These are phyloP conservation scores for Bambusicola thoracicus DNA, from an alignment of 2,113 vertebrate species.

Conservation along the genomic window DNA sequence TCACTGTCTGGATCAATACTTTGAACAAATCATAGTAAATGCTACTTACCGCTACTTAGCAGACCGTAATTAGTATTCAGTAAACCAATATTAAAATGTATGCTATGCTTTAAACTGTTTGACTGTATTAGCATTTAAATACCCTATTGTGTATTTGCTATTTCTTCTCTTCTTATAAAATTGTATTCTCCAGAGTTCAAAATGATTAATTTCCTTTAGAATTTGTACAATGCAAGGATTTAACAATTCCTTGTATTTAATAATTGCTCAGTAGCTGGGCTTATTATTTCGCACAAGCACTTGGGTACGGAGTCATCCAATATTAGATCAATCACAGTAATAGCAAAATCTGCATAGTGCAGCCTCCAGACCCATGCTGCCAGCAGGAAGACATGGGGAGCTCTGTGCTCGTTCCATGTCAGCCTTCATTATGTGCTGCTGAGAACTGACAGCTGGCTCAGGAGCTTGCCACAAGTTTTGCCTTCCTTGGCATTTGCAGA, in stretches of 20 bases:
- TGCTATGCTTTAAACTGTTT: conserved; percentile 71
- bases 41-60: conserved; percentile 68
- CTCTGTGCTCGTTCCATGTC: background rate
- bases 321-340: conserved; percentile 41
- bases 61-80: conserved; percentile 71
- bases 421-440: conserved; percentile 47
- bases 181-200: conserved; percentile 71
- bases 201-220: conserved; percentile 79
- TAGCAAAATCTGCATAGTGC: background rate
- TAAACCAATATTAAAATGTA: conserved; percentile 73
- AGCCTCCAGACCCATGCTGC: background rate
- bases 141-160: conserved; percentile 74
- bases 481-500: conserved; percentile 43
- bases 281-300: conserved; percentile 67
- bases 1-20: conserved; percentile 69
- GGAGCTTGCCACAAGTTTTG: conserved; percentile 18
- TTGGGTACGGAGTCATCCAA: conserved; percentile 20
- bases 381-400: background rate
- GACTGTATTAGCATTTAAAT: conserved; percentile 77
- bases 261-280: conserved; percentile 71
- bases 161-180: conserved; percentile 71
- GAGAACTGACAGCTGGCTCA: conserved; percentile 46
- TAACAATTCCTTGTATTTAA: conserved; percentile 72
- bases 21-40: conserved; percentile 69
- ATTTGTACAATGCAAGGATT: conserved; percentile 71